Percentiles rank a stretch among this genome's conserved stretches.
phyloP scores from a whole-genome alignment of 2,888 invertebrate species.

The Zelleria hepariella region DNA sequence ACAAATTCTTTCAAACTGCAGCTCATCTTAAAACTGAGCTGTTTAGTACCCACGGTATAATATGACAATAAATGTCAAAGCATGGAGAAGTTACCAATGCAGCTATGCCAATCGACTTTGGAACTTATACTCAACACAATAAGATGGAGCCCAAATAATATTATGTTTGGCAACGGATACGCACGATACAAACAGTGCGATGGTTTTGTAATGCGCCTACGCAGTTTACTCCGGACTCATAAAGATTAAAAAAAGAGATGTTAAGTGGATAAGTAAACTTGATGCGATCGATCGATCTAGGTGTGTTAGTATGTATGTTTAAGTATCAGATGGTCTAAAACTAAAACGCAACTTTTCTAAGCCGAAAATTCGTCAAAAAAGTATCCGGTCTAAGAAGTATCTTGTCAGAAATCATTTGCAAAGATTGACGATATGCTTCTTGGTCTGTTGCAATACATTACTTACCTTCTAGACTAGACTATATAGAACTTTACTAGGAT shows the following conservation, averaged over 20 bases:
- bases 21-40: not conserved
- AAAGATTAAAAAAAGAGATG: not conserved
- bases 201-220: not conserved
- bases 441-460: no score
- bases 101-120: not conserved
- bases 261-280: not conserved
- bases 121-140: not conserved
- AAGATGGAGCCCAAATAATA: not conserved
- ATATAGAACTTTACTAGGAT: no score
- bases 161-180: not conserved
- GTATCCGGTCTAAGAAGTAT: no score
- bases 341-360: no score
- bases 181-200: not conserved
- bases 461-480: no score
- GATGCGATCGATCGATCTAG: not conserved
- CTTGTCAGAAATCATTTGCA: no score
- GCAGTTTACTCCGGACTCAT: not conserved
- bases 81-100: slow-evolving; percentile 12
- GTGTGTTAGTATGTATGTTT: no score
- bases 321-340: no score
- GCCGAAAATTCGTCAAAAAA: no score
- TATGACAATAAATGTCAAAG: slow-evolving; percentile 30
- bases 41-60: slow-evolving; percentile 1
- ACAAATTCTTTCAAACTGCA: not conserved
- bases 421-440: no score